Evolutionary conservation across 30 jellyfish, hydroid and myxozoan species (phyloP).

Genomic region (Aurelia sp.): DNA sequence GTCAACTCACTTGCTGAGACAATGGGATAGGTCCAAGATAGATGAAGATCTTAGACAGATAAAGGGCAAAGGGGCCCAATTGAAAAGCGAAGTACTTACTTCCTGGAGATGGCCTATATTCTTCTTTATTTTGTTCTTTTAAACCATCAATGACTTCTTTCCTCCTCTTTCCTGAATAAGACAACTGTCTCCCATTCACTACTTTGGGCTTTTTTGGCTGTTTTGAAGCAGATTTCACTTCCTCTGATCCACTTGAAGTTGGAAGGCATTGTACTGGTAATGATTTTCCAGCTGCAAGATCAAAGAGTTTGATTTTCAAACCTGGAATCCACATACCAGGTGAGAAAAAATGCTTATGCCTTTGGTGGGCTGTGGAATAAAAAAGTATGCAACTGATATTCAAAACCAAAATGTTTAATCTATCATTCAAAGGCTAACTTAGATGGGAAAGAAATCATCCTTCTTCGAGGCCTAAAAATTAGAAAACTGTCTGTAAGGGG

Average conservation of each 20-base stretch:
- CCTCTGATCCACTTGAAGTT: slow-evolving; percentile 28
- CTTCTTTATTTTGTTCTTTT: slow-evolving; percentile 46
- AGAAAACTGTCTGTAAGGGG: no score
- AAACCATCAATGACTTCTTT: slow-evolving; percentile 68
- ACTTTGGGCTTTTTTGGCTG: slow-evolving; percentile 13
- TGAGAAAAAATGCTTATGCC: no score
- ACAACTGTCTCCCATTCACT: slow-evolving; percentile 2
- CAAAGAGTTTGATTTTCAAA: background rate
- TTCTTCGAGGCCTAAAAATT: no score
- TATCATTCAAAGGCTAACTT: no score
- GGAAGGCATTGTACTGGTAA: slow-evolving; percentile 25
- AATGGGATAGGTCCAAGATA: no score
- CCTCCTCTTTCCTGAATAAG: slow-evolving; percentile 54
- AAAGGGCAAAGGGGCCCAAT: background rate
- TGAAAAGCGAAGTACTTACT: slow-evolving; percentile 32
- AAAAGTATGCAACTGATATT: no score
- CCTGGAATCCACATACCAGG: no score
- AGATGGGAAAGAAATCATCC: no score
- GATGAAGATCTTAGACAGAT: no score
- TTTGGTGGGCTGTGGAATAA: no score
- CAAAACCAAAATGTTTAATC: no score
- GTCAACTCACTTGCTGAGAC: no score
- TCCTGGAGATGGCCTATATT: slow-evolving; percentile 63
- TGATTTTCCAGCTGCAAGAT: slow-evolving; percentile 21
- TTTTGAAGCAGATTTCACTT: background rate